Evolutionary conservation across 1,140 invertebrate species (phyloP), one percentile per base, ranked within the genome.

Genomic region (Orussus abietinus): DNA sequence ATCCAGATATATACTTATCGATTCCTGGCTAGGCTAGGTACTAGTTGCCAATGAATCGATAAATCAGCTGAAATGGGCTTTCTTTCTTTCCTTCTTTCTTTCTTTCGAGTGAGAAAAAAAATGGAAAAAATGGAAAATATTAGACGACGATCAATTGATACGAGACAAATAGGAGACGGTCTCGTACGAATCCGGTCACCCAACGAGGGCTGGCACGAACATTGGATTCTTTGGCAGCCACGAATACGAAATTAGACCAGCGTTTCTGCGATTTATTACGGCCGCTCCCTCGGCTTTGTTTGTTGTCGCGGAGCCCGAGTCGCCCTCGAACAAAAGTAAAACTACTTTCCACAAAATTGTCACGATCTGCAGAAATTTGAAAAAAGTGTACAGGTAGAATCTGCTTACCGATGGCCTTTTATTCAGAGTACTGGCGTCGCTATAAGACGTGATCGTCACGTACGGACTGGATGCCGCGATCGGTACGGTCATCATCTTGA

Each of bases 401-500:
- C 31, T 32, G 48, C 60, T 70, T 49, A 71, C 66, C 62, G 55
- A 42, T 38, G 57, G 51, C 35, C 53, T 59, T 53, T 62, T 68
- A 32, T 42, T 61, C 36, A 72, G 54, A 15, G 57, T 53, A 47
- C 62, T 68, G 12, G 66, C 62, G 51, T 74, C 69, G 49, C 69
- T 72, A 46, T 62, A 63, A 22, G 69, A 72, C 15, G 62, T 59
- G 22, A 64, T 54, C 21, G 60, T 65, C 33, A 64, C 50, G 49
- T 72, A 67, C 25, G 69, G 69, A 44, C 66, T 67, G 17, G 70
- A 66, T 11, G 57, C 37, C 17, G 58, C 57, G n/a, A 72, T 59
- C 34, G 72, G 69, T 38, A 72, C 47, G 3, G 69, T 69, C 28
- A 72, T 72, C 69, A 74, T 75, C 25, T 46, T 60, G 38, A 33